Conservation (phyloP, 2,888 invertebrate species). For the Scaptomyza flava region DNA sequence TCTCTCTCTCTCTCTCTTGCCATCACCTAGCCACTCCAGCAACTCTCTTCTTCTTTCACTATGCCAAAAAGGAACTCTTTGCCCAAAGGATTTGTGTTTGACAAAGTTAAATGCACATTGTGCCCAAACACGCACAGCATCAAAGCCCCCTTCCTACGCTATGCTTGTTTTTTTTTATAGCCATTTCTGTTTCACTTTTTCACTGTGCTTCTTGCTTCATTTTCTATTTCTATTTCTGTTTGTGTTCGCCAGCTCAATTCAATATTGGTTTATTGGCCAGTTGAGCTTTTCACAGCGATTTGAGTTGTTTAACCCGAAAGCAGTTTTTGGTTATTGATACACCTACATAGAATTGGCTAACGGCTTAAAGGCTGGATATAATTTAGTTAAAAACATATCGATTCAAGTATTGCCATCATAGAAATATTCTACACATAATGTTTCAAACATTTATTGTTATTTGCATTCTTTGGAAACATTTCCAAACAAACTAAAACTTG, state of each 20-base stretch:
- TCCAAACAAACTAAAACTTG: too few species aligned
- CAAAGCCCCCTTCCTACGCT: neutral
- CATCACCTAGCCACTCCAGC: neutral
- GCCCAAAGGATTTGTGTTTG: conserved; percentile 75
- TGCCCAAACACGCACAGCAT: conserved; percentile 46
- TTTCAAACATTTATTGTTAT: too few species aligned
- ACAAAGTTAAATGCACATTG: conserved; percentile 65
- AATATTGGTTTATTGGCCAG: conserved; percentile 63
- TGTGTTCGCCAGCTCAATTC: conserved; percentile 20
- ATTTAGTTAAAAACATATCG: too few species aligned
- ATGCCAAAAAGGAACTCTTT: conserved; percentile 64
- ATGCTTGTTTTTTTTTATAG: neutral
- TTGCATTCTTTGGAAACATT: too few species aligned
- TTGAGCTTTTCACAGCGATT: conserved; percentile 54
- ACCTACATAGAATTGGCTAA: too few species aligned
- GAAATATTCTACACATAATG: too few species aligned
- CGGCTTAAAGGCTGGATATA: too few species aligned
- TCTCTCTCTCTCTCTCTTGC: neutral
- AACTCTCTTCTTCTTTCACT: neutral
- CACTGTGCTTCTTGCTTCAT: neutral
- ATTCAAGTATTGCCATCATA: too few species aligned
- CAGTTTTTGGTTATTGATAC: conserved; percentile 51
- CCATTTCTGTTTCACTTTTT: neutral
- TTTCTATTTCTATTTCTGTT: conserved; percentile 1
- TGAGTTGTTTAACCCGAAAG: conserved; percentile 41